Base-by-base conservation (phyloP, 2,888 invertebrate species). In the Latheticus oryzae region DNA sequence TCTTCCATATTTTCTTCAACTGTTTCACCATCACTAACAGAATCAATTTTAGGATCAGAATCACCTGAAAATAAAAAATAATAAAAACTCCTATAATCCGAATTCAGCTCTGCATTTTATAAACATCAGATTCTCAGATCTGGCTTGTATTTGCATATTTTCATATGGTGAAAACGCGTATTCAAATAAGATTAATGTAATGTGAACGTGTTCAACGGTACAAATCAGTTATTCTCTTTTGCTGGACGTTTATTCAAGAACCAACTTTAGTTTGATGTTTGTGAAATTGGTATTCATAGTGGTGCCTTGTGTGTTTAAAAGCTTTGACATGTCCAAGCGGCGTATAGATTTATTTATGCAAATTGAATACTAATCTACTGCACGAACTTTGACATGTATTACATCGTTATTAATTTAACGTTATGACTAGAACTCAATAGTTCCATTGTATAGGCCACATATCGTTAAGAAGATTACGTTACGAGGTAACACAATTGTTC, bases 251-350 rank as follows among this genome's bases (percentile, higher is more conserved):
- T 35, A 9, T 32, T 33, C 21, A 15, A 15, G 26, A 13, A 17
- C 38, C 13, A 43, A 40, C 38, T 55, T 55, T 13, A 52, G 64
- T 54, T 56, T 56, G 58, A 60, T 61, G 50, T 61, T 56, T 17
- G 43, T 58, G 62, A 66, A 68, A 71, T 72, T 73, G 62, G 69
- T 72, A 73, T 73, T 72, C 73, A 72, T 70, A 68, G 66, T 64
- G 66, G 66, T 66, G 63, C 60, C 61, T 61, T 54, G 60, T 42
- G 58, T 59, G 59, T 64, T 64, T 63, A 67, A 67, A 66, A 63
- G 69, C 68, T 67, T 69, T 70, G 69, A 68, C 64, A 65, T 56
- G 56, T 56, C 56, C 65, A 65, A 61, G 64, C 68, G 65, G 64
- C 67, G 62, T 62, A 61, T 61, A 56, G 58, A 70, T 67, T 65